These are phyloP conservation scores for Alces alces DNA, from an alignment of 2,113 vertebrate species.

Conservation along the genomic window DNA sequence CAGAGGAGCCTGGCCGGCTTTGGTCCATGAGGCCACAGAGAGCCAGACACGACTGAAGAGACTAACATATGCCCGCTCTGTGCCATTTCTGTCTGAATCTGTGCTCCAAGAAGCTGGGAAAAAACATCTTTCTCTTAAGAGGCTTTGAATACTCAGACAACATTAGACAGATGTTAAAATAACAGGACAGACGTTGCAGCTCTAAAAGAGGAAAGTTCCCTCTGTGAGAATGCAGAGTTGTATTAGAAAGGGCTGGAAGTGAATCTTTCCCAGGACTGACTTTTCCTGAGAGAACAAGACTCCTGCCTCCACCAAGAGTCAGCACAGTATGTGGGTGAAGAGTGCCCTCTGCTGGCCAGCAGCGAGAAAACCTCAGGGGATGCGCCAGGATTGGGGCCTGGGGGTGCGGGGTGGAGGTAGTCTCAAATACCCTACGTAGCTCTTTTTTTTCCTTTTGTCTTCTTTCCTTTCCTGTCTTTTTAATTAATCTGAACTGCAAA, in stretches of 20 bases:
- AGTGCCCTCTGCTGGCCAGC: constrained; percentile 44
- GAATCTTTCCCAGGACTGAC: neutral
- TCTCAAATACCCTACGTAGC: neutral
- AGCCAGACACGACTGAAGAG: neutral
- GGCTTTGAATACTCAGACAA: neutral
- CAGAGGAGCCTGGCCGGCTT: neutral
- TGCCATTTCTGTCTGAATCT: neutral
- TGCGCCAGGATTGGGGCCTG: neutral
- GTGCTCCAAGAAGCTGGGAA: neutral
- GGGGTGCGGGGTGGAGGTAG: rapidly evolving
- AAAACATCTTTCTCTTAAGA: neutral
- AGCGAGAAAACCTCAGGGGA: neutral
- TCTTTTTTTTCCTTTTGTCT: neutral
- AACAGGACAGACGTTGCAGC: neutral
- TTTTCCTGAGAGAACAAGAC: neutral
- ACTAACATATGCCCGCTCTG: neutral
- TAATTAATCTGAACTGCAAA: neutral
- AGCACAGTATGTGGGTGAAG: neutral
- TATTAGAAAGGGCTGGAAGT: neutral
- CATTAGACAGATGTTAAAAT: neutral
- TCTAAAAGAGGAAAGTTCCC: neutral
- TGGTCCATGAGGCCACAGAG: rapidly evolving
- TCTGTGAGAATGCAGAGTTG: neutral
- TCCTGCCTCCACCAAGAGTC: neutral
- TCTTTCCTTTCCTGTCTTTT: neutral